Evolutionary conservation across 2,888 invertebrate species (phyloP).

Genomic region (Marasmarcha lunaedactyla): DNA sequence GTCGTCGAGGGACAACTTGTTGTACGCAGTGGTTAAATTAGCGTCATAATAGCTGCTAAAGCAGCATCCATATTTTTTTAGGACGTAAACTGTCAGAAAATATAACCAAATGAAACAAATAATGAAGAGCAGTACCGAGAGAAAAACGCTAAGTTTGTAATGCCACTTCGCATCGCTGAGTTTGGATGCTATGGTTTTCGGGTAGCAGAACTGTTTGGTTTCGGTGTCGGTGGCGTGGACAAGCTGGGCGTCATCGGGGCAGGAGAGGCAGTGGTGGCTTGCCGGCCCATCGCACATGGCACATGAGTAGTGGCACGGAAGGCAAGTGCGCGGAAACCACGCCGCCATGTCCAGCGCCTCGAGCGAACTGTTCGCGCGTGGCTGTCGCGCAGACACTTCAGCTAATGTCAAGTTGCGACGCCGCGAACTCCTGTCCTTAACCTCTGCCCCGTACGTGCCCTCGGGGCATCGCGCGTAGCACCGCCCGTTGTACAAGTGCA

Average conservation of each 20-base stretch:
- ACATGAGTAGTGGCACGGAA: constrained; percentile 82
- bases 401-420: constrained; percentile 47
- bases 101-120: constrained; percentile 35
- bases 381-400: constrained; percentile 38
- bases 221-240: constrained; percentile 46
- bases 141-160: constrained; percentile 48
- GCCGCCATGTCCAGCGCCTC: constrained; percentile 51
- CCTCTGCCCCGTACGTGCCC: constrained; percentile 56
- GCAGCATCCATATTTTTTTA: constrained; percentile 25
- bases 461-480: constrained; percentile 73
- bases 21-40: constrained; percentile 43
- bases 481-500: constrained; percentile 70
- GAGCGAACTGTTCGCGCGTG: constrained; percentile 22
- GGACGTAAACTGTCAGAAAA: background rate
- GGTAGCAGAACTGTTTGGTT: constrained; percentile 61
- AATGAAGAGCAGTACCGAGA: constrained; percentile 39
- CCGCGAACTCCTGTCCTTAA: constrained; percentile 44
- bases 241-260: constrained; percentile 74
- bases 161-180: constrained; percentile 54
- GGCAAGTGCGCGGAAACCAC: constrained; percentile 59
- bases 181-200: constrained; percentile 47
- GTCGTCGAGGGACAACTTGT: constrained; percentile 50
- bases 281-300: constrained; percentile 75
- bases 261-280: constrained; percentile 76
- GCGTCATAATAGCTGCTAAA: constrained; percentile 37